Evolutionary conservation across 2,113 vertebrate species (phyloP).

Genomic region (Falcunculus frontatus): DNA sequence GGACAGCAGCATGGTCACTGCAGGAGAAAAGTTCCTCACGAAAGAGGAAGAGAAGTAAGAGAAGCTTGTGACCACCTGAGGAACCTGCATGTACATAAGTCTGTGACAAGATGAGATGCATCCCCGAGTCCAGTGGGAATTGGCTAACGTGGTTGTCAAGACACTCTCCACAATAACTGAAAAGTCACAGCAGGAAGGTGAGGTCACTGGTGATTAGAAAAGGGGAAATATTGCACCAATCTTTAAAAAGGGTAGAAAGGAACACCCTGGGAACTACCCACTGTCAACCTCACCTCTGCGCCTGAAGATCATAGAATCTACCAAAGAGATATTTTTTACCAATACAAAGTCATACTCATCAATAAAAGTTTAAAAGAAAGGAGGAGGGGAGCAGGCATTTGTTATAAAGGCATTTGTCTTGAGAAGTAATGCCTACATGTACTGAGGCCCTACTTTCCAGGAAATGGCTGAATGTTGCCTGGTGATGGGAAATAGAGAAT

Average conservation of each 20-base stretch:
- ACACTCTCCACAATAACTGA: not conserved
- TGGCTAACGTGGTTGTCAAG: not conserved
- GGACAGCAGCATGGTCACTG: rapidly evolving
- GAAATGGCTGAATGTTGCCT: not conserved
- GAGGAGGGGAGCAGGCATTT: rapidly evolving
- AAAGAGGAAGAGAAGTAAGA: not conserved
- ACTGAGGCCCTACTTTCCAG: not conserved
- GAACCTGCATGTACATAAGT: not conserved
- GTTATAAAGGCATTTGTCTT: not conserved
- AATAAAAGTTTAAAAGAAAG: not conserved
- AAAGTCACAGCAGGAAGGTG: not conserved
- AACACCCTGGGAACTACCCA: not conserved
- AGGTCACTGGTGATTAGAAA: not conserved
- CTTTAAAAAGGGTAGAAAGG: not conserved
- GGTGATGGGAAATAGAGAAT: not conserved
- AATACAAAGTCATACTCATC: rapidly evolving
- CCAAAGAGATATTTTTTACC: not conserved
- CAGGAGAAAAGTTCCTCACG: not conserved
- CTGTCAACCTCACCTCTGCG: not conserved
- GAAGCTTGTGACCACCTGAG: not conserved
- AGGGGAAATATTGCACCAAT: not conserved
- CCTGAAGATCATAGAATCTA: not conserved
- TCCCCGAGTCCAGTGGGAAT: not conserved
- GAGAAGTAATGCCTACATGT: not conserved
- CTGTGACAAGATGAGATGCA: not conserved